Evolutionary conservation across 2,888 invertebrate species (phyloP).

Genomic region (Agrotis segetum): DNA sequence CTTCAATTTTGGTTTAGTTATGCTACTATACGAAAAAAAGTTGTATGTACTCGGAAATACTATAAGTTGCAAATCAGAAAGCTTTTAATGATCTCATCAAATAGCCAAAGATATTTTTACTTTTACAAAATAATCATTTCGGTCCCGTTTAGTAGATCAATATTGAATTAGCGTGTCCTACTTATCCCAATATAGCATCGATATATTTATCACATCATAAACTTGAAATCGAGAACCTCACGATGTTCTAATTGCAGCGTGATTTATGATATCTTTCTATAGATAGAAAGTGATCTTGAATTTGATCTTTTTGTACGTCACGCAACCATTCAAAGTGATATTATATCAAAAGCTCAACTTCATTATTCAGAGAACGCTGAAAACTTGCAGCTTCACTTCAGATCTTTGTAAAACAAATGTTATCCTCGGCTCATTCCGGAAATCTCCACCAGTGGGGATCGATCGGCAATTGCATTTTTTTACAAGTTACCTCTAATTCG

Average conservation of each 20-base stretch:
- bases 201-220: conserved; percentile 38
- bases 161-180: conserved; percentile 23
- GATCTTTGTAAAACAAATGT: too few relatives aligned
- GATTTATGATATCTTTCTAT: conserved; percentile 41
- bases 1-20: too few relatives aligned
- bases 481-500: too few relatives aligned
- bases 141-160: neutral
- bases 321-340: neutral
- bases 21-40: too few relatives aligned
- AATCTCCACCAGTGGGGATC: too few relatives aligned
- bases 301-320: conserved; percentile 30
- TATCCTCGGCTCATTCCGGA: too few relatives aligned
- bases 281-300: conserved; percentile 30
- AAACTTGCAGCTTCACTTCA: too few relatives aligned
- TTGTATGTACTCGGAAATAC: too few relatives aligned
- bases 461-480: too few relatives aligned
- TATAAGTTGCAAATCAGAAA: too few relatives aligned
- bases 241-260: conserved; percentile 33
- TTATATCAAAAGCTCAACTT: conserved; percentile 28
- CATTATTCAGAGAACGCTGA: neutral
- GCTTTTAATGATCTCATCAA: neutral
- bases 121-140: neutral
- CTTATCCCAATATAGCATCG: conserved; percentile 21
- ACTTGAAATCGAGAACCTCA: conserved; percentile 21
- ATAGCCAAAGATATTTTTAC: neutral